Base-by-base conservation (phyloP, 2,888 invertebrate species). In the Biston betularia region DNA sequence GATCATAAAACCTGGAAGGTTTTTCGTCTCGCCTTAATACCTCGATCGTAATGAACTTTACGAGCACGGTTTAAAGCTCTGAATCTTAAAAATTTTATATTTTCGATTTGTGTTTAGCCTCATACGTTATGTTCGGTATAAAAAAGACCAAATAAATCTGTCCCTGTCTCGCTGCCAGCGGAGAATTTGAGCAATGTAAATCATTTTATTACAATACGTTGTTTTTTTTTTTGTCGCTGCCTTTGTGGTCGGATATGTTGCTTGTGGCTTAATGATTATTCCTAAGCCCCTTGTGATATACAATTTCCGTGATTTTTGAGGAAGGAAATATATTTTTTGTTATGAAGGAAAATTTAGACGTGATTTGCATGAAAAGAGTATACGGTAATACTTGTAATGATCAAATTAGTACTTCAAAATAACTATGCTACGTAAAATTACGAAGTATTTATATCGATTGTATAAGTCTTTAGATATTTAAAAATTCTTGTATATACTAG, bases 181-280 rank as follows among this genome's bases (percentile, higher is more conserved):
- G 84, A 83, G 90, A 92, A 92, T 91, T 90, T 89, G 88, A 90
- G 90, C 86, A 90, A 91, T 90, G 92, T 92, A 91, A 92, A 91
- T 91, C 90, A 90, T 92, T 92, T 92, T 90, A 92, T 91, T 90
- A 90, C 89, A 88, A 88, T 86, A 78, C 83, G 78, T 85, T 83
- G 81, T 88, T 87, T 89, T 90, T 92, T 90, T 87, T 80, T 79
- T 73, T 81, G 81, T 80, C 84, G 86, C 85, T 77, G 83, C 83
- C 83, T 89, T 89, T 88, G 87, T 86, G 85, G 84, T 86, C 80
- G 83, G 83, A 82, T 82, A 77, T 79, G 81, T 81, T 82, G 82
- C 79, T 81, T 80, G 85, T 83, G 82, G 82, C 82, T 84, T 86
- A 82, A 81, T 79, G 77, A 76, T 73, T 78, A 81, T 79, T 79